Evolutionary conservation across 2,888 invertebrate species (phyloP), one percentile per base, ranked within the genome.

Genomic region (Spilarctia lutea): DNA sequence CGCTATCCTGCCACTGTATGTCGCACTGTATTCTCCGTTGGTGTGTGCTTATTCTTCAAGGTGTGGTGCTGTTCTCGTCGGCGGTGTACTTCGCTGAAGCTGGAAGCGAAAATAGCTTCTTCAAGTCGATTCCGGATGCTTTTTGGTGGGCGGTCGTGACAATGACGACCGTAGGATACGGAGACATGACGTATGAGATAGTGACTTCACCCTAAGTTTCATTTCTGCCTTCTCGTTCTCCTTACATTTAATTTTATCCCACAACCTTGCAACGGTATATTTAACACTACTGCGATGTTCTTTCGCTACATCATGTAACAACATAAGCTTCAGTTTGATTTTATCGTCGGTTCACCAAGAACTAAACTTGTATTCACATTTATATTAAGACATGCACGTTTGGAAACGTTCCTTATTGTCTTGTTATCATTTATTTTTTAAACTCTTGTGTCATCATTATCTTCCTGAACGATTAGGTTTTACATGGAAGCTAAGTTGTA

Each of bases 81-180:
- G 99, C 99, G 97, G 99, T 99, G 96, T 99, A 99, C 98, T 99
- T 99, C 98, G 99, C 99, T 96, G 99, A 99, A 97, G 99, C 99
- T 96, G 99, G 99, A 97, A 99, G 99, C 96, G 99, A 99, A 97
- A 98, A 99, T 97, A 99, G 99, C 96, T 99, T 99, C 98, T 99
- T 99, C 98, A 99, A 99, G 97, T 99, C 99, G 97, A 99, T 99
- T 97, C 99, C 99, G 96, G 99, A 99, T 97, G 99, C 99, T 97
- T 99, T 99, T 98, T 99, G 99, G 99, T 99, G 99, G 99, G 99
- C 99, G 96, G 99, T 99, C 96, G 99, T 99, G 96, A 99, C 98
- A 97, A 98, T 98, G 98, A 98, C 98, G 96, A 99, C 99, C 96
- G 99, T 99, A 96, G 99, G 99, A 97, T 99, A 99, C 97, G 99